phyloP scores from a whole-genome alignment of 2,888 invertebrate genomes.

The Heteromurus nitidus region DNA sequence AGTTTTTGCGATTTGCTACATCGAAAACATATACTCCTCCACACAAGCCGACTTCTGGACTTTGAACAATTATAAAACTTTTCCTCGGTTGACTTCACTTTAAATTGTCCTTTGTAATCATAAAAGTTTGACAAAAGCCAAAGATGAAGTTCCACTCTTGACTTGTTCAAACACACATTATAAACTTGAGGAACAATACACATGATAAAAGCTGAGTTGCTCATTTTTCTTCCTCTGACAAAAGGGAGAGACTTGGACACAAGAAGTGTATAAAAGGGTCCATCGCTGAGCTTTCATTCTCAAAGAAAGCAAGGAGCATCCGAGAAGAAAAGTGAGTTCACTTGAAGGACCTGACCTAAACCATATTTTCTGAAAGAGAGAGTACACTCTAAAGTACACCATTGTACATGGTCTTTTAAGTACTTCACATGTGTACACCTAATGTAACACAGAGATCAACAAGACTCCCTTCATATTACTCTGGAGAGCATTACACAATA shows the following conservation, averaged over 20 bases:
- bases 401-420: no score
- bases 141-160: conserved; percentile 36
- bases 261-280: conserved; percentile 33
- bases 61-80: no score
- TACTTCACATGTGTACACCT: no score
- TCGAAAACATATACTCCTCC: no score
- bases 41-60: no score
- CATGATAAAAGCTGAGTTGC: conserved; percentile 38
- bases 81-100: background rate
- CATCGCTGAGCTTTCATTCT: conserved; percentile 45
- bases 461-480: no score
- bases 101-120: background rate
- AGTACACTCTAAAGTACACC: background rate
- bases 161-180: conserved; percentile 41
- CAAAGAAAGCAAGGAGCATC: conserved; percentile 25
- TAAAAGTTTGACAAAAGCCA: conserved; percentile 4
- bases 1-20: no score
- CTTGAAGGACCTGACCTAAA: conserved; percentile 46
- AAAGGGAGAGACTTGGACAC: no score
- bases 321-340: conserved; percentile 20
- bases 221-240: conserved; percentile 40
- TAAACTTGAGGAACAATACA: conserved; percentile 42
- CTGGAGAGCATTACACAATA: no score
- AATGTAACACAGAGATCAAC: no score
- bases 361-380: conserved; percentile 1